These are phyloP conservation scores for Oikopleura dioica DNA, from an alignment of 23 tunicate species.

Conservation along the genomic window DNA sequence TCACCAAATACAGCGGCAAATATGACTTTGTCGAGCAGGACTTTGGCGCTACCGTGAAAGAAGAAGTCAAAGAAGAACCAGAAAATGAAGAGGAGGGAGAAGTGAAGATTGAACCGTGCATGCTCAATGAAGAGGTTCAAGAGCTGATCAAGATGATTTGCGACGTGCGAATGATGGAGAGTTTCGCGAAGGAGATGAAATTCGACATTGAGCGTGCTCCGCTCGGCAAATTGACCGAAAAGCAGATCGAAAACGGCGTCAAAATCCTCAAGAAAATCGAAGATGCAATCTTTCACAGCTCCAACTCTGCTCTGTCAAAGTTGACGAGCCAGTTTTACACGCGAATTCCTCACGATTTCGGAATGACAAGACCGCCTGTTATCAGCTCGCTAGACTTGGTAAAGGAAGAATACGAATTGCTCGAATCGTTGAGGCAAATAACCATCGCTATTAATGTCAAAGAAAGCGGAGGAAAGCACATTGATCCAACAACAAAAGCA, in stretches of 20 bases:
- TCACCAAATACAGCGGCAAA: slow-evolving; percentile 23
- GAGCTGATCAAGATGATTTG: slow-evolving; percentile 29
- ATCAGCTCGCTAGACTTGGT: slow-evolving; percentile 19
- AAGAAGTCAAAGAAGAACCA: slow-evolving; percentile 12
- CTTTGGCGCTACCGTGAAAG: slow-evolving; percentile 22
- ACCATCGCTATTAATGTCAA: slow-evolving; percentile 31
- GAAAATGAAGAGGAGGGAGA: slow-evolving; percentile 9
- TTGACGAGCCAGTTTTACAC: slow-evolving; percentile 70
- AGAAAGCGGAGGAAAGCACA: slow-evolving; percentile 14
- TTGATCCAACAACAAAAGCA: slow-evolving; percentile 18
- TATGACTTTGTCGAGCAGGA: slow-evolving; percentile 47
- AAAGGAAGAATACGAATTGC: slow-evolving; percentile 25
- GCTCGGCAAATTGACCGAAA: slow-evolving; percentile 37
- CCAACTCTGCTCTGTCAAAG: slow-evolving; percentile 12
- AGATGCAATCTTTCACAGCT: slow-evolving; percentile 15
- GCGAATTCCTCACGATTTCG: slow-evolving; percentile 65
- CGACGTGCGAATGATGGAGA: slow-evolving; percentile 29
- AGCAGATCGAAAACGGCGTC: slow-evolving; percentile 37
- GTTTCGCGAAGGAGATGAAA: slow-evolving; percentile 37
- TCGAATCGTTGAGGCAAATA: slow-evolving; percentile 42
- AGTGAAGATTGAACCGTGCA: slow-evolving; percentile 19
- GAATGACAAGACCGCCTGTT: slow-evolving; percentile 40
- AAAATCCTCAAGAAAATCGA: slow-evolving; percentile 27
- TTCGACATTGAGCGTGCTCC: slow-evolving; percentile 50
- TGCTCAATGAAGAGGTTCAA: slow-evolving; percentile 21